Conservation (phyloP, 2,888 invertebrate species). For the Cosmia trapezina region DNA sequence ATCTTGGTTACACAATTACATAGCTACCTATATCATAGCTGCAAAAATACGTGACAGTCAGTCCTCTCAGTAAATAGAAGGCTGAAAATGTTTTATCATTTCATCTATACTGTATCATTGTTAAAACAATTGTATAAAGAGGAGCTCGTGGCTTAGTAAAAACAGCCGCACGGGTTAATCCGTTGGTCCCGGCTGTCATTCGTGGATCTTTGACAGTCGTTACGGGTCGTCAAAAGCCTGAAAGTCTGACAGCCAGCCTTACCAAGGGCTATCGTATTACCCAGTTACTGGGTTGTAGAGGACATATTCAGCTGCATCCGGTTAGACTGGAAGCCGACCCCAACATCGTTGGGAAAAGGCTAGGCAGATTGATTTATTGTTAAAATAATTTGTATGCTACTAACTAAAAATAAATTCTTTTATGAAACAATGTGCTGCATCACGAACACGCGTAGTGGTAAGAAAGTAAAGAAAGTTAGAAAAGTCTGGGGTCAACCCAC, state of each 20-base stretch:
- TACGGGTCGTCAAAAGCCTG: no score
- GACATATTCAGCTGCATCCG: no score
- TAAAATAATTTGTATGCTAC: conserved; percentile 22
- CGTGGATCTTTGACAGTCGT: no score
- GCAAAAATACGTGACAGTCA: conserved; percentile 28
- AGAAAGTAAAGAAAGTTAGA: conserved; percentile 72
- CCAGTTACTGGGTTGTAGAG: no score
- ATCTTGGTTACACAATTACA: neutral
- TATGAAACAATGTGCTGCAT: conserved; percentile 57
- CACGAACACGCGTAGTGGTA: conserved; percentile 49
- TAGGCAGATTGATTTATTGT: no score
- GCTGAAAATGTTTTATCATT: conserved; percentile 13
- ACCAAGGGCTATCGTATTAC: no score
- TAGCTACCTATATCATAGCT: neutral
- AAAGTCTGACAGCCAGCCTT: no score
- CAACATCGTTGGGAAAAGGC: no score
- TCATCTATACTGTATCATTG: conserved; percentile 6
- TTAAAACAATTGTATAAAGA: neutral
- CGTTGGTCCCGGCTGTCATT: no score
- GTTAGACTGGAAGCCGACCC: no score
- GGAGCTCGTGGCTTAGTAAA: no score
- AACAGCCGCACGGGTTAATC: no score
- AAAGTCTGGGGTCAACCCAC: conserved; percentile 65
- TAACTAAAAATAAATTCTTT: conserved; percentile 49
- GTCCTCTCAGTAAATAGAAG: conserved; percentile 17